Base-by-base conservation (phyloP, 2,113 vertebrate genomes). In the Xerus inauris region DNA sequence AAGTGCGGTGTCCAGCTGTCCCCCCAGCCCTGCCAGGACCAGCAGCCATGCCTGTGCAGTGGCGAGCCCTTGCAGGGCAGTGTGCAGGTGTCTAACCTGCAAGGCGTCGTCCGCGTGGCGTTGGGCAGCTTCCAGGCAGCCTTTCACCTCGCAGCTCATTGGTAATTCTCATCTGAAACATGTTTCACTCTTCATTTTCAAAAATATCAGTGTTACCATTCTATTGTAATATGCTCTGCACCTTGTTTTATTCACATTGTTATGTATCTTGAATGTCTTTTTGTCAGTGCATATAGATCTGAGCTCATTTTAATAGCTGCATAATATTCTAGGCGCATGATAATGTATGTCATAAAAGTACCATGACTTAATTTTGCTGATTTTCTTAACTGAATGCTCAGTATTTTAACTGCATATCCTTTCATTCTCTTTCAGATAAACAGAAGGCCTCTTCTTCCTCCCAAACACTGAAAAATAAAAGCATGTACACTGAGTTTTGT, bases 391-490 rank as follows among this genome's bases (percentile, higher is more conserved):
- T 47, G 8, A 32, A 3, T 64, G n/a, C 35, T 51, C 30, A 49
- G 14, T 28, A 1, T 72, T 87, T 81, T 62, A n/a, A 62, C 28
- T 59, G 17, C 1, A 32, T 24, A 16, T 64, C 7, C 20, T 93
- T 96, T 96, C 64, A 0, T 95, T 97, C 20, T 96, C 1, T 96
- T 96, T 87, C 82, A 99, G 98, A 80, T 87, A 97, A 96, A 24
- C 96, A 94, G 22, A 92, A 96, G 67, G 87, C 87, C 95, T 95
- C 96, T 45, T 86, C 91, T 73, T 97, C 97, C 45, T 84, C 93
- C 49, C 97, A 96, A 72, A 87, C 93, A 1, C 47, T 96, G 69
- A 97, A 97, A 94, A 98, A 97, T 20, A 88, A 94, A 17, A 96
- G 97, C 49, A 71, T 57, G 91, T 97, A 95, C 42, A 51, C 38